Conservation (phyloP, 2,797 vertebrate species). For the Sebastes minor region DNA sequence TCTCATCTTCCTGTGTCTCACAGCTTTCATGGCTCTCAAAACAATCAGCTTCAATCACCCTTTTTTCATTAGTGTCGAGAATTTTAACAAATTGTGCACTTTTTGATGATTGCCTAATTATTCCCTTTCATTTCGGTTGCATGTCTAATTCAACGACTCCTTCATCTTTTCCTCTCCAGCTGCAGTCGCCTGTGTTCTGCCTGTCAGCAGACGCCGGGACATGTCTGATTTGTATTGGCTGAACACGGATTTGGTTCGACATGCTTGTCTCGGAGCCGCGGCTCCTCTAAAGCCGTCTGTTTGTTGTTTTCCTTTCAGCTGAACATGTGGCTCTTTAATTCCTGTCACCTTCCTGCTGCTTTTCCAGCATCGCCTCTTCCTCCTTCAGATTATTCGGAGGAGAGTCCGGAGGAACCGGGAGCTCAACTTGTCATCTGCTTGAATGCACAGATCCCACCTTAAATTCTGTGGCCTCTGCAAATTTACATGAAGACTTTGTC, state of each 20-base stretch:
- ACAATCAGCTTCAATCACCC: slow-evolving; percentile 70
- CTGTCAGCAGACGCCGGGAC: slow-evolving; percentile 46
- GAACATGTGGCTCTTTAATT: slow-evolving; percentile 66
- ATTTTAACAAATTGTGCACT: slow-evolving; percentile 50
- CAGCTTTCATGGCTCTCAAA: slow-evolving; percentile 44
- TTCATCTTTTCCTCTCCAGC: slow-evolving; percentile 44
- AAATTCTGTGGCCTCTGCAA: slow-evolving; percentile 71
- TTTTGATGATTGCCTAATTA: slow-evolving; percentile 70
- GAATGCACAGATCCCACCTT: slow-evolving; percentile 81
- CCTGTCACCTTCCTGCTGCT: slow-evolving; percentile 55
- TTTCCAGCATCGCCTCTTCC: slow-evolving; percentile 23
- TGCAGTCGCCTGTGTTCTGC: slow-evolving; percentile 24
- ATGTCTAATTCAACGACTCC: slow-evolving; percentile 56
- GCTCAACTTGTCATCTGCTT: slow-evolving; percentile 84
- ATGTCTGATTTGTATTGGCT: slow-evolving; percentile 34
- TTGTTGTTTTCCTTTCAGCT: slow-evolving; percentile 42
- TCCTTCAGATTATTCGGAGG: slow-evolving; percentile 70
- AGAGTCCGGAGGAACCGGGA: slow-evolving; percentile 58
- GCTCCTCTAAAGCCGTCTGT: slow-evolving; percentile 43
- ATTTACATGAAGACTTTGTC: slow-evolving; percentile 84
- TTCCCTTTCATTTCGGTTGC: slow-evolving; percentile 66
- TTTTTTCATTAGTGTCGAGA: slow-evolving; percentile 39
- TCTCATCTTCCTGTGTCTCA: slow-evolving; percentile 47
- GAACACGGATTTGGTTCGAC: slow-evolving; percentile 46
- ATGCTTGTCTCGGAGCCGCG: slow-evolving; percentile 16